Base-by-base conservation (phyloP, 1,140 invertebrate genomes). In the Danaus melanippus region DNA sequence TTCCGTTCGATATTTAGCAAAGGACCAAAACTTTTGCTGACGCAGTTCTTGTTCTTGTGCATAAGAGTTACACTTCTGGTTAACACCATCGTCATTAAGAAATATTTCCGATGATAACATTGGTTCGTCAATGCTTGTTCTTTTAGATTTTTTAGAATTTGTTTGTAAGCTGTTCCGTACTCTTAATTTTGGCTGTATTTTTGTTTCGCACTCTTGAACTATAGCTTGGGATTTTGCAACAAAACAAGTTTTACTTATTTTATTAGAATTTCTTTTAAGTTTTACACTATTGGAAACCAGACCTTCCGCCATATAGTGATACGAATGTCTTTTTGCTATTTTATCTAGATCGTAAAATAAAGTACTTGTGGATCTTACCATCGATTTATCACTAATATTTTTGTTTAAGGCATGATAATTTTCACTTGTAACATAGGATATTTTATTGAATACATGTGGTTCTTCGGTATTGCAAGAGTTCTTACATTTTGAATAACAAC, bases 281-380 rank as follows among this genome's bases (percentile, higher is more conserved):
- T 51, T 48, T 11, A 52, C 50, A 10, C 7, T 42, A 5, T 17
- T 11, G 11, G 64, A 71, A 43, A 61, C 15, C 32, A 12, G 64
- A 3, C 62, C 9, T 53, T 74, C 60, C n/a, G 63, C 53, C n/a
- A 69, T n/a, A 62, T 65, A 74, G 55, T 77, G 67, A 58, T 72
- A 78, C 17, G 79, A 82, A 52, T 82, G 71, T 49, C 71, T 74
- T 70, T 79, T 81, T 11, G 72, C 66, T 48, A 81, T 62, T 42
- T 73, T 64, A 59, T 82, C 80, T 44, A 84, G 64, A 63, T 86
- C 80, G 45, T 79, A 84, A 48, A 84, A 86, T 43, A 83, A 57
- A 3, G 79, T 86, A 51, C 83, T 86, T 1, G 67, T 71, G 15
- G 83, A 86, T 9, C 60, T 61, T 7, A 70, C 46, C 1, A 76